Base-by-base conservation (phyloP, 2,888 invertebrate genomes). In the Drosophila multiciliata region DNA sequence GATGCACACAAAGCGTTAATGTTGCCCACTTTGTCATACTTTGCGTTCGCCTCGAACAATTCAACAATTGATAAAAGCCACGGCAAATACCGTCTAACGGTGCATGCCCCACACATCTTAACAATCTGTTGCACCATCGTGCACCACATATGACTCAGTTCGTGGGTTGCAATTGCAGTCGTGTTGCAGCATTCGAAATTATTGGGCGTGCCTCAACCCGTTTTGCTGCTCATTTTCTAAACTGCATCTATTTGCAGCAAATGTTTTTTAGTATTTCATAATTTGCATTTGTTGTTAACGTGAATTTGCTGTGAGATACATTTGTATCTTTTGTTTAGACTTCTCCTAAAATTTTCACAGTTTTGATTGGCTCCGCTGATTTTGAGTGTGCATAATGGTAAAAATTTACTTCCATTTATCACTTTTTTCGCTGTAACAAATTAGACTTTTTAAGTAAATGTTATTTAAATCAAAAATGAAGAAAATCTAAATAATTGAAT, bases 11-110 rank as follows among this genome's bases (percentile, higher is more conserved):
- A 90, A 74, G 85, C 82, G 89, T 87, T 90, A 90, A 87, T 87
- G 87, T 90, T 78, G 88, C 79, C 90, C 90, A 88, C 87, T 88
- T 88, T 88, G 87, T 88, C 90, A 90, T 89, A 90, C 87, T 88
- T 88, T 87, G 87, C 79, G 64, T 61, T 65, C 26, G 75, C 73
- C 40, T 17, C 57, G 77, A 89, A 89, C 89, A 86, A 87, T 84
- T 86, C 80, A 80, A 82, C 83, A 77, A 71, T 81, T 87, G 75
- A 84, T 75, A 79, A 78, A 77, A 77, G 66, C 58, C 63, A 45
- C 26, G 20, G 20, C 32, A 55, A 38, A 55, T 23, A n/a, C 54
- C 33, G 26, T 50, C 64, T 80, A 80, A 78, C 80, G 78, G 76
- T 80, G 20, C 45, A 3, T 45, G 45, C 20, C 12, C 12, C 71